Evolutionary conservation across 2,113 vertebrate genomes (phyloP), one percentile per base, ranked within the genome.

Genomic region (Gasterosteus aculeatus): DNA sequence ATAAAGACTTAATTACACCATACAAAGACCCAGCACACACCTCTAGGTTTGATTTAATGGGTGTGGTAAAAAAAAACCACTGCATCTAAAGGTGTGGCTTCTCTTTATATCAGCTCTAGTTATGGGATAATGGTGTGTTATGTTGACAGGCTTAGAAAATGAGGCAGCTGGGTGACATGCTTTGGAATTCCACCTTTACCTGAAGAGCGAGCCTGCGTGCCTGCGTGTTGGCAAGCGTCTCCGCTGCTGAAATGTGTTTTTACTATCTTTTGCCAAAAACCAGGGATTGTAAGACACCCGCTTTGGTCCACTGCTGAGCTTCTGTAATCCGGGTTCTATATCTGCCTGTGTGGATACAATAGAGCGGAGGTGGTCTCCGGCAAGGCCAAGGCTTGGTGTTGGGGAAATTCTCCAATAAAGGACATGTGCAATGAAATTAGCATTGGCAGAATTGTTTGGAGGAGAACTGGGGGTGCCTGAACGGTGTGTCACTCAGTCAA

Each of bases 21-120:
- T 59, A 3, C 1, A 12, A 77, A 67, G 75, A 69, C 35, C 60
- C 38, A 47, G 68, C 57, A 51, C 51, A 22, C 51, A 22, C n/a
- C 75, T 83, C 51, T 74, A 71, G 80, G 65, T 81, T 81, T 70
- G 49, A 66, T 62, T 81, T 68, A 44, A 66, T 59, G 75, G 84
- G 80, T 88, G 85, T 79, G 84, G 81, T 78, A 15, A 77, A 62
- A 74, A 80, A 66, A 77, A 78, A 26, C 78, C 78, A 75, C 54
- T 67, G 59, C 77, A 76, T 81, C 77, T 64, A 42, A 75, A 77
- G 86, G 81, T 75, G 88, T 65, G 78, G 77, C 75, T 44, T 35
- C 49, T 60, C 73, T 56, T 76, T 60, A 33, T 18, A 72, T 10
- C 49, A 76, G 65, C 80, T 69, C 42, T 77, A 85, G 83, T 86